A percentile compares a stretch with the other conserved stretches of the same genome.
These are phyloP conservation scores for Amphiura filiformis DNA, from an alignment of 35 echinoderm and acorn worm species.

Conservation along the genomic window DNA sequence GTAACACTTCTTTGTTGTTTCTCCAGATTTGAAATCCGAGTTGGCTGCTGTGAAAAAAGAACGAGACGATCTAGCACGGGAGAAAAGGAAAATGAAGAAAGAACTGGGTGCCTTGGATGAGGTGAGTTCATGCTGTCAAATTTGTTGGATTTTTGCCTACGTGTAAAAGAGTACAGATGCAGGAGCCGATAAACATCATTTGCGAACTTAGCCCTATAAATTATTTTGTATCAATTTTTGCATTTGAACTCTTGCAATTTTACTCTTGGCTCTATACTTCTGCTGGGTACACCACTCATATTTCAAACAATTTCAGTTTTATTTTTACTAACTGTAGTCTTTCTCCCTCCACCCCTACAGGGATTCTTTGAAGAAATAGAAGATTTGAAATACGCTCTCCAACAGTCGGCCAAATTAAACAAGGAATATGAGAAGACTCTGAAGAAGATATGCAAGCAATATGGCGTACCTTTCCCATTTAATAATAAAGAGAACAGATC, in stretches of 20 bases:
- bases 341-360: constrained; percentile 3
- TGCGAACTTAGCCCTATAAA: not conserved
- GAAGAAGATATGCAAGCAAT: constrained; percentile 66
- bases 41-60: constrained; percentile 62
- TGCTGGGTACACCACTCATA: no score
- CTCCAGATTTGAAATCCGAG: constrained; percentile 61
- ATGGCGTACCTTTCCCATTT: constrained; percentile 69
- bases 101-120: constrained; percentile 90
- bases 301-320: not conserved
- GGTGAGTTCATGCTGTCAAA: constrained; percentile 24
- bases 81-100: constrained; percentile 79
- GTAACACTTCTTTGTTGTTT: no score
- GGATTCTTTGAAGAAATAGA: constrained; percentile 99
- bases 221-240: not conserved
- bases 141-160: not conserved
- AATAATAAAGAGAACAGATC: not conserved
- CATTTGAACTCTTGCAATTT: not conserved
- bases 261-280: no score
- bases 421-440: constrained; percentile 84
- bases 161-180: not conserved
- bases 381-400: constrained; percentile 93
- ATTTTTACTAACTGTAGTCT: not conserved
- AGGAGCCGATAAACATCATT: not conserved
- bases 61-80: constrained; percentile 62
- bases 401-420: constrained; percentile 91